Conservation (phyloP, 1,140 invertebrate species). For the Drosophila insularis region DNA sequence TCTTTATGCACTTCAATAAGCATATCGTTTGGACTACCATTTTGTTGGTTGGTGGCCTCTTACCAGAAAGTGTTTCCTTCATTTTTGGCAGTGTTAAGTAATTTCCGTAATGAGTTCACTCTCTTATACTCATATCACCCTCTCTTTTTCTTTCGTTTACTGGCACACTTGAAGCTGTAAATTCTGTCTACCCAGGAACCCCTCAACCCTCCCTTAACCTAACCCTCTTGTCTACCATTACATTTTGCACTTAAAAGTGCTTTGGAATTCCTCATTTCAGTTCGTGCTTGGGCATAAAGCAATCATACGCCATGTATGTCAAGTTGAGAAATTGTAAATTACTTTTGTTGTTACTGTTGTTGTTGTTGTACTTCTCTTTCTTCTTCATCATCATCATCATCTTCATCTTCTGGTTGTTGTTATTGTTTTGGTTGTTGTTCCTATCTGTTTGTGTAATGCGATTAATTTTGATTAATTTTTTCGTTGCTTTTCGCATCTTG, state of each 20-base stretch:
- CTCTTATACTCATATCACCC: conserved; percentile 6
- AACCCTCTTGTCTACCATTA: no score
- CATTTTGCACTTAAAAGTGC: conserved; percentile 66
- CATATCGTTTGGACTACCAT: conserved; percentile 55
- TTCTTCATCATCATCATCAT: background rate
- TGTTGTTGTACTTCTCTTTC: background rate
- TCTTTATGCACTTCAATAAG: conserved; percentile 60
- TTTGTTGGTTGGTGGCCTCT: conserved; percentile 7
- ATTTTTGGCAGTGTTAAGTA: conserved; percentile 64
- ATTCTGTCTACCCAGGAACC: no score
- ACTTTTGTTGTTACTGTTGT: conserved; percentile 40
- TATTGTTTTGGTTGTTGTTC: conserved; percentile 13
- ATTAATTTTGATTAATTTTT: conserved; percentile 75
- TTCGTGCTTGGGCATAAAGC: conserved; percentile 40
- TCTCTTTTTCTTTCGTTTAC: no score
- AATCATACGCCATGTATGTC: conserved; percentile 70
- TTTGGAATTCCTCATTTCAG: conserved; percentile 49
- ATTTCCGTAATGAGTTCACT: conserved; percentile 76
- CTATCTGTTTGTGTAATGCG: conserved; percentile 60
- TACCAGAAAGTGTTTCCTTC: conserved; percentile 24
- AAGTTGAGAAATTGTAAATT: conserved; percentile 56
- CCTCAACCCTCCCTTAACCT: background rate
- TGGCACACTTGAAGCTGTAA: no score
- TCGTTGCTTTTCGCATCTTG: background rate
- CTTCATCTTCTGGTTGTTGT: background rate